Percentiles rank a stretch among this genome's conserved stretches.
phyloP scores from a whole-genome alignment of 2,888 invertebrate species.

The Toxonevra muliebris region DNA sequence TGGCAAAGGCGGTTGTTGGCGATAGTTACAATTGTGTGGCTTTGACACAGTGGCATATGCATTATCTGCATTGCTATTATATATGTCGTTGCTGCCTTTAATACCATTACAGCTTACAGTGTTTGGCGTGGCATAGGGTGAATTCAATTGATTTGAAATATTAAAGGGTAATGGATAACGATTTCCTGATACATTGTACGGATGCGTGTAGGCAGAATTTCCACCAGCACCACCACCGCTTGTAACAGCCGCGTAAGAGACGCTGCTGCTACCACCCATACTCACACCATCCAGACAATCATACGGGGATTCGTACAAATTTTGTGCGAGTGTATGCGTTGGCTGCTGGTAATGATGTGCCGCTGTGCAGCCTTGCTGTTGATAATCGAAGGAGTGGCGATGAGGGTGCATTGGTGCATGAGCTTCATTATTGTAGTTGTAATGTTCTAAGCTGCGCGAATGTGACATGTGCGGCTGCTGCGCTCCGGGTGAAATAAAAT shows the following conservation, averaged over 20 bases:
- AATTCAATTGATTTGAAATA: slow-evolving; percentile 61
- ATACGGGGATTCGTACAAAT: slow-evolving; percentile 59
- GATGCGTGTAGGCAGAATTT: slow-evolving; percentile 49
- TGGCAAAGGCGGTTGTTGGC: slow-evolving; percentile 36
- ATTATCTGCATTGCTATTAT: slow-evolving; percentile 40
- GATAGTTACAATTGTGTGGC: slow-evolving; percentile 50
- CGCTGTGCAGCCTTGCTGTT: slow-evolving; percentile 51
- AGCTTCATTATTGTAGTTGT: slow-evolving; percentile 48
- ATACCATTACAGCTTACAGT: slow-evolving; percentile 39
- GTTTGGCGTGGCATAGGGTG: slow-evolving; percentile 50
- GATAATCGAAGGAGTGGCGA: slow-evolving; percentile 65
- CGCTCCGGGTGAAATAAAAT: slow-evolving; percentile 26
- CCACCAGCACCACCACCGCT: slow-evolving; percentile 31
- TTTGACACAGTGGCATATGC: slow-evolving; percentile 53
- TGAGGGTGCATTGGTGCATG: slow-evolving; percentile 54
- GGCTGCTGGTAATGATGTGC: slow-evolving; percentile 43
- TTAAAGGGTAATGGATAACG: slow-evolving; percentile 63
- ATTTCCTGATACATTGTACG: slow-evolving; percentile 64
- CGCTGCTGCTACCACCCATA: slow-evolving; percentile 48
- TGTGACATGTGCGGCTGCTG: slow-evolving; percentile 56
- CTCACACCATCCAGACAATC: slow-evolving; percentile 61
- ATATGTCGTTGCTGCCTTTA: slow-evolving; percentile 38
- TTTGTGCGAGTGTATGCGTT: slow-evolving; percentile 42
- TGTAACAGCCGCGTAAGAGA: slow-evolving; percentile 56
- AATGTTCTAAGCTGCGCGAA: slow-evolving; percentile 64